A percentile compares a stretch with the other conserved stretches of the same genome.
Conservation (phyloP, 2,797 vertebrate species). For the Peromyscus attwateri region DNA sequence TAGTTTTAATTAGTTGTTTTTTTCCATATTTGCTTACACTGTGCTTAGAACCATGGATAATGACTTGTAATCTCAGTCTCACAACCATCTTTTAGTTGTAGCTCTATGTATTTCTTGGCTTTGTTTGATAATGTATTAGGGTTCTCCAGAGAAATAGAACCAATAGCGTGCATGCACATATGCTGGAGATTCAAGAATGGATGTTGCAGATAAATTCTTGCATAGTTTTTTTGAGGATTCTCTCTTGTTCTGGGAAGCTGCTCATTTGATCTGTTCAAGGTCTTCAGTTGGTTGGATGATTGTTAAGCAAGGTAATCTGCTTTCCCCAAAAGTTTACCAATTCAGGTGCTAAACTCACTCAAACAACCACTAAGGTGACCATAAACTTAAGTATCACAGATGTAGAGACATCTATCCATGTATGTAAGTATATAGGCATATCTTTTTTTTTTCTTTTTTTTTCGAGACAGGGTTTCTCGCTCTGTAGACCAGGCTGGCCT, state of each 20-base stretch:
- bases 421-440: background rate
- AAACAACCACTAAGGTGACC: background rate
- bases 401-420: background rate
- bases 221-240: background rate
- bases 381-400: background rate
- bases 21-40: background rate
- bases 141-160: constrained; percentile 55
- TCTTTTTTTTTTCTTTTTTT: background rate
- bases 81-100: background rate
- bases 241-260: background rate
- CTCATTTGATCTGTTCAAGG: background rate
- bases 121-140: background rate
- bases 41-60: background rate
- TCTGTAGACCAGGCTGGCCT: no score
- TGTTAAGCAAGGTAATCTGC: background rate
- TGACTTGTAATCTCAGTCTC: constrained; percentile 8
- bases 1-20: constrained; percentile 41
- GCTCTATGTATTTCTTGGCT: background rate
- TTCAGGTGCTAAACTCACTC: background rate
- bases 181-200: background rate
- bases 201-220: background rate
- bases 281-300: background rate
- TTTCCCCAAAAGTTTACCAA: background rate
- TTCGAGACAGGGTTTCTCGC: no score
- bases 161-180: background rate